Percentiles rank a stretch among this genome's conserved stretches.
These are phyloP conservation scores for Apteryx owenii DNA, from an alignment of 2,113 vertebrate species.

Conservation along the genomic window DNA sequence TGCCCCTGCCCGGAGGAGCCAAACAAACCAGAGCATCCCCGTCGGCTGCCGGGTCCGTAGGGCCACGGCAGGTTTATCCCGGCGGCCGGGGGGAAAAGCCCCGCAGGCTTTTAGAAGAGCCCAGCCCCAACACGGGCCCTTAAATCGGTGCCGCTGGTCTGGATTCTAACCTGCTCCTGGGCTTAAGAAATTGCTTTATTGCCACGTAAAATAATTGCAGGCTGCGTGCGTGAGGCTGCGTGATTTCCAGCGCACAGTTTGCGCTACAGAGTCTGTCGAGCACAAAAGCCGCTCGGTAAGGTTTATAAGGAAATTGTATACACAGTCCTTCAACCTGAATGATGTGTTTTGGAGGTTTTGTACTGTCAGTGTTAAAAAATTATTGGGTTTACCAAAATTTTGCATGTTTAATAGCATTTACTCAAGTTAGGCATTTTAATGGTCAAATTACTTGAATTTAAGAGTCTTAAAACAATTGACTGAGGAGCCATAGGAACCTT, in stretches of 20 bases:
- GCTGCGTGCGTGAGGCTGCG: neutral
- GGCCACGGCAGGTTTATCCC: neutral
- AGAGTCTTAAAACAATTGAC: no score
- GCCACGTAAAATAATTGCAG: neutral
- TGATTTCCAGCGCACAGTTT: neutral
- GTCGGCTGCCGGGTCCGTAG: neutral
- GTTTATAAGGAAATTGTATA: neutral
- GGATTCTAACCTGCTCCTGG: neutral
- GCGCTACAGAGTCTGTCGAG: neutral
- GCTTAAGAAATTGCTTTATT: neutral
- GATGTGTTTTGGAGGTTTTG: neutral
- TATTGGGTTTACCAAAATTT: neutral
- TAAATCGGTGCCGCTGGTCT: no score
- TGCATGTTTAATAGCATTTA: neutral
- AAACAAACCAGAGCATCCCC: neutral
- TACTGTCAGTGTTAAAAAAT: neutral
- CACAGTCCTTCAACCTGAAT: neutral
- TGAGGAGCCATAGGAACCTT: no score
- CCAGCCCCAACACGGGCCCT: no score
- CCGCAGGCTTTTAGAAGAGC: neutral
- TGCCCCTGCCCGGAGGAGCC: neutral
- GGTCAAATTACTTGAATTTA: neutral
- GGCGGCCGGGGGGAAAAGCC: neutral
- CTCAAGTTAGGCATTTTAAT: neutral
- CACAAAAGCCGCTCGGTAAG: neutral